Base-by-base conservation (phyloP, 1,140 invertebrate species). In the Oryctes rhinoceros region DNA sequence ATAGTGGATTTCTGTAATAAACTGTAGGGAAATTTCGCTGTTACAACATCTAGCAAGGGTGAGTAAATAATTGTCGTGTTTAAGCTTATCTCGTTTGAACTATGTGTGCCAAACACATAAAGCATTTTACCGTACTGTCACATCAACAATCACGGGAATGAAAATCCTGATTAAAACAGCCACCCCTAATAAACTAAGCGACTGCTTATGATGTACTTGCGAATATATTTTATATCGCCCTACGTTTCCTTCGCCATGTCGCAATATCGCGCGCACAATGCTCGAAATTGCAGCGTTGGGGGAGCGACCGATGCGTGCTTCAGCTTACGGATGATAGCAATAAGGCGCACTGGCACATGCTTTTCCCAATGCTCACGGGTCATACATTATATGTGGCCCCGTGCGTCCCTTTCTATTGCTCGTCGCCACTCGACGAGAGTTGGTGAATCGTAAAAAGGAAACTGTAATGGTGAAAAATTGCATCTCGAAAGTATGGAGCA, bases 71-170 rank as follows among this genome's bases (percentile, higher is more conserved):
- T 18, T 59, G 13, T n/a, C 18, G 53, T 2, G 15, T 59, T 59
- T 18, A 59, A 59, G 53, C 18, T 18, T 59, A 59, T 59, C 53
- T 59, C 18, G 18, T 59, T 59, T 18, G 53, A 59, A 18, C 53
- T n/a, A 59, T 59, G 53, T 59, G 53, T 59, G 53, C 53, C 53
- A 18, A 59, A 18, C 18, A 59, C 53, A 59, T 59, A 59, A 59
- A 59, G n/a, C 53, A 18, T 59, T 59, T 59, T 59, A 59, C 15
- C 7, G 18, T 59, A 59, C 53, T n/a, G 53, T 44, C 39, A 44
- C 39, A 44, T 44, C 39, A 44, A 5, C 39, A 59, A 59, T 59
- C 53, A 59, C 53, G 18, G 53, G 6, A 59, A 18, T 15, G 53
- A 59, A n/a, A 15, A 18, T 3, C 53, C 15, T 59, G 53, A 59